A percentile compares a stretch with the other conserved stretches of the same genome.
Evolutionary conservation across 2,888 invertebrate genomes (phyloP).

Genomic region (Deilephila porcellus): DNA sequence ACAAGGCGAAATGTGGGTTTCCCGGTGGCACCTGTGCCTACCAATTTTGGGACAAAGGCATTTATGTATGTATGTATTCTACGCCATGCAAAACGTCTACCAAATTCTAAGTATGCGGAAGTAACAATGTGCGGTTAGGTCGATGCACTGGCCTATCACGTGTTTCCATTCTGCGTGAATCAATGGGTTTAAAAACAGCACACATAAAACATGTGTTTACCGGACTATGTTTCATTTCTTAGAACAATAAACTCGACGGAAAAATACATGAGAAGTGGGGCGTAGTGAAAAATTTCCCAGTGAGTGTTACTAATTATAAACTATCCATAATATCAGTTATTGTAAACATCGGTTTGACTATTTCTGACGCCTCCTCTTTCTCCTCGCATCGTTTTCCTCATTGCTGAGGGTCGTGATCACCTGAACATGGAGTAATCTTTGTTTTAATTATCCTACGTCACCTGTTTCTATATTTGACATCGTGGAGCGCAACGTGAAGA

Average conservation of each 20-base stretch:
- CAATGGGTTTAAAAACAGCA: constrained; percentile 15
- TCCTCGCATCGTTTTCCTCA: no score
- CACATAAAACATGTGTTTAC: constrained; percentile 18
- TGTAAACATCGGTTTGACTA: background rate
- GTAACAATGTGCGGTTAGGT: background rate
- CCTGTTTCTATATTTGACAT: no score
- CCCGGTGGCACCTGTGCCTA: no score
- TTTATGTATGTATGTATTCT: no score
- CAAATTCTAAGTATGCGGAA: background rate
- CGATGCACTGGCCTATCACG: constrained; percentile 21
- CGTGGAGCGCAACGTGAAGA: no score
- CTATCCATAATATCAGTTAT: background rate
- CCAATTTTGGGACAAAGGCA: no score
- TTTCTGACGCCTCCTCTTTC: no score
- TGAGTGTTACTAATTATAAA: constrained; percentile 6
- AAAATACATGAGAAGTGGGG: background rate
- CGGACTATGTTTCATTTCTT: constrained; percentile 2
- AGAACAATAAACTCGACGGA: background rate
- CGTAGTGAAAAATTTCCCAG: background rate
- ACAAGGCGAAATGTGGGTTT: no score
- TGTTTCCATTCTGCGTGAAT: constrained; percentile 16
- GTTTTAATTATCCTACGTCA: no score
- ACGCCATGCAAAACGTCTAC: background rate
- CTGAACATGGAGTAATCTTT: no score
- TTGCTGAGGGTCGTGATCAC: no score